Percentiles rank a stretch among this genome's conserved stretches.
These are phyloP conservation scores for Aspiorhynchus laticeps DNA, from an alignment of 2,113 vertebrate genomes.

Conservation along the genomic window DNA sequence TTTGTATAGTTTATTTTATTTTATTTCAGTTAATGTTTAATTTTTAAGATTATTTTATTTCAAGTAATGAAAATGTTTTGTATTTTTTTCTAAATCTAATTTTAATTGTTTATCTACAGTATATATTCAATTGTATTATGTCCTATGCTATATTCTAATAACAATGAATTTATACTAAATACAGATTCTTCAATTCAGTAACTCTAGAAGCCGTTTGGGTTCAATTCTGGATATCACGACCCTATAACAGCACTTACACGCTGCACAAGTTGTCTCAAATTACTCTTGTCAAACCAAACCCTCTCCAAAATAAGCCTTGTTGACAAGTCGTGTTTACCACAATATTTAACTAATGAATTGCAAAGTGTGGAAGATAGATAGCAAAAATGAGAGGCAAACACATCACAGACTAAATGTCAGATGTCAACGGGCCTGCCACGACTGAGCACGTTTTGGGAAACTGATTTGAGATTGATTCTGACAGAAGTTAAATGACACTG, in stretches of 20 bases:
- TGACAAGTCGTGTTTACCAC: conserved; percentile 1
- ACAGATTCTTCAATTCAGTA: background rate
- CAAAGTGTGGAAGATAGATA: background rate
- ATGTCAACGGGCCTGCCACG: conserved; percentile 39
- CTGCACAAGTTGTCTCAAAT: background rate
- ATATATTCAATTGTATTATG: no score
- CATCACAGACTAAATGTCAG: conserved; percentile 33
- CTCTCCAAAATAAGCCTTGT: conserved; percentile 33
- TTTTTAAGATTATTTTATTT: no score
- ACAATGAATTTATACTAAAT: background rate
- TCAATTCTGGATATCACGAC: background rate
- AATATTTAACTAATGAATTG: conserved; percentile 37
- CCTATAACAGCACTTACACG: background rate
- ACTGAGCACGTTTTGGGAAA: conserved; percentile 37
- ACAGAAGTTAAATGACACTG: conserved; percentile 57
- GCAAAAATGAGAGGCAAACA: conserved; percentile 41
- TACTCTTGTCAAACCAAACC: background rate
- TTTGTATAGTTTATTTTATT: no score
- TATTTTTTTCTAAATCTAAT: no score
- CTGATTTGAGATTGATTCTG: conserved; percentile 49
- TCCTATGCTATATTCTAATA: background rate
- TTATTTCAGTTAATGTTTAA: no score
- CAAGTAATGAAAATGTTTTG: no score
- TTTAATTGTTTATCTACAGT: no score
- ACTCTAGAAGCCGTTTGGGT: background rate